A percentile compares a stretch with the other conserved stretches of the same genome.
Evolutionary conservation across 2,797 vertebrate species (phyloP).

Genomic region (Phoebastria nigripes): DNA sequence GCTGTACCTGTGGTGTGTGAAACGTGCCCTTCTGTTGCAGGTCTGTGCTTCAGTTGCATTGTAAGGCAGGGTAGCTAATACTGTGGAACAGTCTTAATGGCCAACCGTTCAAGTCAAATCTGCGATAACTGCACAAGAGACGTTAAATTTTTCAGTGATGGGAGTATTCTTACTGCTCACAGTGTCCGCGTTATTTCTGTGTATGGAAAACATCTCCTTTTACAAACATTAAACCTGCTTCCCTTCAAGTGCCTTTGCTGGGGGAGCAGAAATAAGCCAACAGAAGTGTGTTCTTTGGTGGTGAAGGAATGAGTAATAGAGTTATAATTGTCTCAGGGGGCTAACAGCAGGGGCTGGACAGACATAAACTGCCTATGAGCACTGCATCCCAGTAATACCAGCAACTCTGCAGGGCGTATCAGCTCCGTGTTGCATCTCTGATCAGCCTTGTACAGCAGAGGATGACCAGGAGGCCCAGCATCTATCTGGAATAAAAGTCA

Average conservation of each 20-base stretch:
- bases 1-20: neutral
- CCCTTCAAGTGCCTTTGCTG: neutral
- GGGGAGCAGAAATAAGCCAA: neutral
- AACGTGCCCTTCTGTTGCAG: neutral
- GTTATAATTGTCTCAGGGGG: neutral
- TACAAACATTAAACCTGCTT: neutral
- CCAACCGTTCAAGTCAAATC: neutral
- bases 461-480: neutral
- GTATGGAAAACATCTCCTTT: neutral
- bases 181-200: neutral
- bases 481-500: neutral
- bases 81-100: neutral
- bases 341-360: neutral
- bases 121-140: neutral
- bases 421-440: neutral
- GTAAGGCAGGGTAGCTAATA: neutral
- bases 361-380: neutral
- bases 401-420: neutral
- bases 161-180: neutral
- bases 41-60: neutral
- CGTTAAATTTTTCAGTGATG: neutral
- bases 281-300: neutral
- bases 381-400: neutral
- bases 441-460: neutral
- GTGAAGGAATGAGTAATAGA: neutral